These are phyloP conservation scores for Microcebus lehilahytsara DNA, from an alignment of 2,113 vertebrate genomes.

Conservation along the genomic window DNA sequence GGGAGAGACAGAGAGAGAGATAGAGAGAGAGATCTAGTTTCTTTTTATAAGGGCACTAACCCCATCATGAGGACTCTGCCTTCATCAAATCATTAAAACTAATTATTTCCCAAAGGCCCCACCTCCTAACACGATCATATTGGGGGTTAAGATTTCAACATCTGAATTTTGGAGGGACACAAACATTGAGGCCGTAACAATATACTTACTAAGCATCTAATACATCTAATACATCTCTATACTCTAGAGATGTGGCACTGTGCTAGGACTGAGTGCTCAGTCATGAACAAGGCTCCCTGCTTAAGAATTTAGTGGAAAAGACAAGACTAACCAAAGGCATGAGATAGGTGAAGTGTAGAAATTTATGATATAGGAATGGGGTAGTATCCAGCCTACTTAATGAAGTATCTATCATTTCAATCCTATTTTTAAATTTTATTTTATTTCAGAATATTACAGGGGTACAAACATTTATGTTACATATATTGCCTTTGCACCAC, in stretches of 20 bases:
- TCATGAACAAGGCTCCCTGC: neutral
- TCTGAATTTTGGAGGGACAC: neutral
- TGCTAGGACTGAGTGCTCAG: neutral
- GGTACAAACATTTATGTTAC: too few relatives aligned
- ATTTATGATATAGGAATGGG: neutral
- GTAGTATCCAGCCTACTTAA: neutral
- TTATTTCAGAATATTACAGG: too few relatives aligned
- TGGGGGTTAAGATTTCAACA: neutral
- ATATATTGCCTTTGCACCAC: too few relatives aligned
- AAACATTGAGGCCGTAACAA: neutral
- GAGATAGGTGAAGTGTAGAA: neutral
- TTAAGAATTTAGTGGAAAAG: neutral
- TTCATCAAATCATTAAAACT: neutral
- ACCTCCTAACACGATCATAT: neutral
- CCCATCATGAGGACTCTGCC: neutral
- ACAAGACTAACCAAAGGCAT: neutral
- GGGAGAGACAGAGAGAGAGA: neutral
- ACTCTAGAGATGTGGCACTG: neutral
- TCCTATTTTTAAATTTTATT: neutral
- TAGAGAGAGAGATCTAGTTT: neutral
- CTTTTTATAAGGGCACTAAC: neutral
- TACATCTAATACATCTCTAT: too few relatives aligned
- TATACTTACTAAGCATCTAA: neutral
- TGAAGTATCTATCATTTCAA: neutral
- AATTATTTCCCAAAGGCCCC: neutral